A percentile compares a stretch with the other conserved stretches of the same genome.
phyloP scores from a whole-genome alignment of 2,797 vertebrate species.

The Spondyliosoma cantharus region DNA sequence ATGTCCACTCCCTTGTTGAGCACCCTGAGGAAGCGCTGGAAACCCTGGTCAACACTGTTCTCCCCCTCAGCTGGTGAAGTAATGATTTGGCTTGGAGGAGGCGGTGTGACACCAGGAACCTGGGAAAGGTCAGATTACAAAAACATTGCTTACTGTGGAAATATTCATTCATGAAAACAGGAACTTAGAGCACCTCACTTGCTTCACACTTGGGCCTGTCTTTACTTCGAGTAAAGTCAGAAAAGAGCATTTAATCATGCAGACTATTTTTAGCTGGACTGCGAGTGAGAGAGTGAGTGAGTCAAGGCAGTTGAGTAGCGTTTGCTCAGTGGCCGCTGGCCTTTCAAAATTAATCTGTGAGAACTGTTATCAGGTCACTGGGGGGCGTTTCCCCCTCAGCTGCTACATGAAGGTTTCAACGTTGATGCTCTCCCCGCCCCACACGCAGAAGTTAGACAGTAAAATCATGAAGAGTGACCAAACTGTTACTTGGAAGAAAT shows the following conservation, averaged over 20 bases:
- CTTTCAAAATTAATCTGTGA: too few species aligned
- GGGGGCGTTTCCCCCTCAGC: too few species aligned
- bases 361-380: too few species aligned
- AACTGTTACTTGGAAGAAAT: too few species aligned
- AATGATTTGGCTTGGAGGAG: not conserved
- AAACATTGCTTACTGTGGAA: not conserved
- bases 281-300: too few species aligned
- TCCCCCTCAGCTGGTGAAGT: slow-evolving; percentile 24
- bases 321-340: too few species aligned
- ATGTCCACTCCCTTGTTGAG: slow-evolving; percentile 82
- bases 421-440: too few species aligned
- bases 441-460: too few species aligned
- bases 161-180: not conserved
- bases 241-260: not conserved
- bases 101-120: slow-evolving; percentile 16
- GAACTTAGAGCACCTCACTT: not conserved
- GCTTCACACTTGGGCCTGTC: not conserved
- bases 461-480: too few species aligned
- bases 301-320: too few species aligned
- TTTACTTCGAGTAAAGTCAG: not conserved
- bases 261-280: not conserved
- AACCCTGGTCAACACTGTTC: slow-evolving; percentile 50
- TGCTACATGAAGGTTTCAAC: too few species aligned
- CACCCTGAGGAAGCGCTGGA: slow-evolving; percentile 72
- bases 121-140: slow-evolving; percentile 26